Evolutionary conservation across 2,113 vertebrate species (phyloP).

Genomic region (Sula dactylatra): DNA sequence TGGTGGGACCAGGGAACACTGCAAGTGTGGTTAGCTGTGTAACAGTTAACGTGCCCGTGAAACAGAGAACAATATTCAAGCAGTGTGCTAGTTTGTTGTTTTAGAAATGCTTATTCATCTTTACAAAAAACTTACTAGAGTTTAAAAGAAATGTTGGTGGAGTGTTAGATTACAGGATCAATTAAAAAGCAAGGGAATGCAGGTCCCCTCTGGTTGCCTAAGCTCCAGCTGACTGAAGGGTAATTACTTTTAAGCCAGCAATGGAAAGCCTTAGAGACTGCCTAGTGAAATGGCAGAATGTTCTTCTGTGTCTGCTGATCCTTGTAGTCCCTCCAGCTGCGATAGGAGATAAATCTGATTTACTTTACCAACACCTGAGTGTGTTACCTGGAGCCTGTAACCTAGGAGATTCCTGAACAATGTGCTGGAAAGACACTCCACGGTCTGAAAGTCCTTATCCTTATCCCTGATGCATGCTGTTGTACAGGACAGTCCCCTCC

Average conservation of each 20-base stretch:
- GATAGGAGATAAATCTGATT: not conserved
- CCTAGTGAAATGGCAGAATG: not conserved
- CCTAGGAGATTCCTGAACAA: not conserved
- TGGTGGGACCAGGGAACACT: not conserved
- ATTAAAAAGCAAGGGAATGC: not conserved
- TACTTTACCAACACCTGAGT: not conserved
- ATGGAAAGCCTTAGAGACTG: not conserved
- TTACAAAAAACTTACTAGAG: not conserved
- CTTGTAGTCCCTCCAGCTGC: not conserved
- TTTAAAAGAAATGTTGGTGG: not conserved
- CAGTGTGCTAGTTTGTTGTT: not conserved
- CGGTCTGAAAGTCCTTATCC: not conserved
- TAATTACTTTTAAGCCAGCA: not conserved
- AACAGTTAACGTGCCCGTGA: not conserved
- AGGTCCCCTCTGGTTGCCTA: not conserved
- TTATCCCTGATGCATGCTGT: not conserved
- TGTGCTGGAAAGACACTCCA: not conserved
- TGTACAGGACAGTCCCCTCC: not conserved
- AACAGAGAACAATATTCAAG: not conserved
- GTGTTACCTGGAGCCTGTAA: not conserved
- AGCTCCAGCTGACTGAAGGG: not conserved
- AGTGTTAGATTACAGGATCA: not conserved
- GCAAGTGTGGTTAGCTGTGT: not conserved
- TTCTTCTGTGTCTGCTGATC: not conserved
- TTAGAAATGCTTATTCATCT: not conserved